Conservation (phyloP, 2,113 vertebrate species). For the Strigops habroptila region DNA sequence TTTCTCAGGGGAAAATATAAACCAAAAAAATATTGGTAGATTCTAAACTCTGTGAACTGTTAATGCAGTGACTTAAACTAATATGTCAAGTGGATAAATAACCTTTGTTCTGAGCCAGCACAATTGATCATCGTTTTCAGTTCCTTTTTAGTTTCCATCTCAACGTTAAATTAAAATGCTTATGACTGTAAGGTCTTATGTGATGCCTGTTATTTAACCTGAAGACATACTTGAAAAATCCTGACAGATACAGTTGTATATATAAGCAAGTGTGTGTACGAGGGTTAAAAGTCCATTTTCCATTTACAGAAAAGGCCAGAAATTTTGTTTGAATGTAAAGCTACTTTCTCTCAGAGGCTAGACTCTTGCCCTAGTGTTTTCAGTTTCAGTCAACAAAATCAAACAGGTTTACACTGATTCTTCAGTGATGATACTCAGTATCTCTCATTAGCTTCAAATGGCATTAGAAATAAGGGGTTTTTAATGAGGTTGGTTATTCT, state of each 20-base stretch:
- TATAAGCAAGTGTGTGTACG: neutral
- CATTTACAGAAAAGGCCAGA: neutral
- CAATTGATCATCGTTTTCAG: neutral
- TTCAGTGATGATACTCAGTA: neutral
- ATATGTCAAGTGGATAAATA: neutral
- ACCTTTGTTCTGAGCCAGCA: neutral
- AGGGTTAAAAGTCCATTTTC: neutral
- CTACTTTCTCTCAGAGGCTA: neutral
- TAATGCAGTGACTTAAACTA: neutral
- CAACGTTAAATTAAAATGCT: neutral
- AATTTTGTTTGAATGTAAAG: neutral
- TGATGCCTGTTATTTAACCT: neutral
- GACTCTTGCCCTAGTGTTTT: neutral
- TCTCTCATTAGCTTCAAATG: neutral
- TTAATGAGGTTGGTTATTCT: neutral
- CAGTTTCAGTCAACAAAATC: neutral
- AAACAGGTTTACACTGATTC: neutral
- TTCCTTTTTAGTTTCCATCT: neutral
- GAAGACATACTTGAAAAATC: neutral
- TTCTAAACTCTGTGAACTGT: neutral
- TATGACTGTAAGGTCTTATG: neutral
- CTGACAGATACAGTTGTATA: neutral
- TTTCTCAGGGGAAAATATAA: neutral
- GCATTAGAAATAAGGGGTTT: neutral
- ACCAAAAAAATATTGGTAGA: neutral